Base-by-base conservation (phyloP, 2,888 invertebrate genomes). In the Pharmacophagus antenor region DNA sequence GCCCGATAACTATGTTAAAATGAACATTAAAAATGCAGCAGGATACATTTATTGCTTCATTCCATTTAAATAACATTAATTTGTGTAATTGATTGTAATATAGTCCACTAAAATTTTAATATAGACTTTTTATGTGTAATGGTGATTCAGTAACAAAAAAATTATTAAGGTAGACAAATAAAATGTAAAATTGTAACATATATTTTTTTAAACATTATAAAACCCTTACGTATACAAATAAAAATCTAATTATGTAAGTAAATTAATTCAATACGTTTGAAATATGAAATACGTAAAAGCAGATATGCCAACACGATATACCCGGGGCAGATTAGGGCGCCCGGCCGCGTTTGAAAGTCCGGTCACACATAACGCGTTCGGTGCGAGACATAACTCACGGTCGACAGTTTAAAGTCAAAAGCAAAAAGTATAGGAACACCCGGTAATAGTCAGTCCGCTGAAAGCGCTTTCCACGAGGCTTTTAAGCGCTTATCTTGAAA, bases 401-500 rank as follows among this genome's bases (percentile, higher is more conserved):
- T 70, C 67, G 65, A 66, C 70, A 73, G 70, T 72, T 72, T 72
- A 65, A 67, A 71, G 64, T 70, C 67, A 71, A 75, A n/a, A 82
- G 81, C 76, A 84, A 88, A 86, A 85, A 85, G 79, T 84, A 77
- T 73, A 74, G 76, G 73, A 80, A 76, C 75, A 77, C 74, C 68
- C 76, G 65, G 82, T 84, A 86, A 84, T 82, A 85, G 82, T 80
- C 77, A 72, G 78, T 76, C 77, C 76, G 77, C 82, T 87, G 84
- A 88, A 88, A 88, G 84, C 87, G 83, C 79, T 88, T 84, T 85
- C 79, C 83, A 76, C 80, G 80, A 83, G 80, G 90, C 90, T 89
- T 89, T 89, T 89, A 88, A 89, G 86, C 88, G 89, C 88, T 89
- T 88, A 89, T 89, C 90, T 88, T 87, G 85, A 77, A 81, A 87